phyloP scores from a whole-genome alignment of 2,113 vertebrate genomes.

The Callaeas wilsoni region DNA sequence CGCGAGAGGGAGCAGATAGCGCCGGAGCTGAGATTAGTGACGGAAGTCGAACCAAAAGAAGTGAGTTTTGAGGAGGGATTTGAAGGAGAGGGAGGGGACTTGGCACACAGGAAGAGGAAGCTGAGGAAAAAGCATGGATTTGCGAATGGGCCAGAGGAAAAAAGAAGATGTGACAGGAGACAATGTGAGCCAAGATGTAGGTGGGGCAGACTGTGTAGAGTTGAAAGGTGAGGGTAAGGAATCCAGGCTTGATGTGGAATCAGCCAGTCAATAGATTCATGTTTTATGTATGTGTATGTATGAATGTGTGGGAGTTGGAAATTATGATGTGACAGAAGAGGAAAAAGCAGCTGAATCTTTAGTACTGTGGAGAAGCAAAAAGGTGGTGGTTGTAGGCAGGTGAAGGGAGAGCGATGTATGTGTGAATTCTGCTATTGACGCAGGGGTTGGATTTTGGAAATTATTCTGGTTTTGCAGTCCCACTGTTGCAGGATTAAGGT shows the following conservation, averaged over 20 bases:
- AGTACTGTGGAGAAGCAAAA: not conserved
- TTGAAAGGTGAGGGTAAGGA: constrained; percentile 40
- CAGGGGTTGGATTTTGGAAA: not conserved
- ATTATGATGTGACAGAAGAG: not conserved
- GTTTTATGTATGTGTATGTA: not conserved
- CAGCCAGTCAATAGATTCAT: not conserved
- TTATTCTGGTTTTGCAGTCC: not conserved
- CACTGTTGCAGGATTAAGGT: not conserved
- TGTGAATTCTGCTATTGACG: not conserved
- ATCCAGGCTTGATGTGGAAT: not conserved
- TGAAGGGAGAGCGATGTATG: not conserved
- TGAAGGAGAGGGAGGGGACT: constrained; percentile 70
- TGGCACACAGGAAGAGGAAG: constrained; percentile 61
- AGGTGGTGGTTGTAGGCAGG: not conserved
- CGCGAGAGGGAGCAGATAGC: constrained; percentile 71
- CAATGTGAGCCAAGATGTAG: constrained; percentile 44
- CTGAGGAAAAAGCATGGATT: constrained; percentile 54
- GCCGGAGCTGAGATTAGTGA: constrained; percentile 74
- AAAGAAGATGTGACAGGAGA: constrained; percentile 46
- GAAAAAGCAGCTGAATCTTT: not conserved
- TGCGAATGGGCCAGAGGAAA: constrained; percentile 15
- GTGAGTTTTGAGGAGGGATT: constrained; percentile 72
- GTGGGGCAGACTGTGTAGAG: constrained; percentile 45
- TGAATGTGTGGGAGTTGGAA: not conserved
- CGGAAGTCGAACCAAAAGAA: constrained; percentile 71